These are phyloP conservation scores for Chaetodon trifascialis DNA, from an alignment of 2,113 vertebrate species.

Conservation along the genomic window DNA sequence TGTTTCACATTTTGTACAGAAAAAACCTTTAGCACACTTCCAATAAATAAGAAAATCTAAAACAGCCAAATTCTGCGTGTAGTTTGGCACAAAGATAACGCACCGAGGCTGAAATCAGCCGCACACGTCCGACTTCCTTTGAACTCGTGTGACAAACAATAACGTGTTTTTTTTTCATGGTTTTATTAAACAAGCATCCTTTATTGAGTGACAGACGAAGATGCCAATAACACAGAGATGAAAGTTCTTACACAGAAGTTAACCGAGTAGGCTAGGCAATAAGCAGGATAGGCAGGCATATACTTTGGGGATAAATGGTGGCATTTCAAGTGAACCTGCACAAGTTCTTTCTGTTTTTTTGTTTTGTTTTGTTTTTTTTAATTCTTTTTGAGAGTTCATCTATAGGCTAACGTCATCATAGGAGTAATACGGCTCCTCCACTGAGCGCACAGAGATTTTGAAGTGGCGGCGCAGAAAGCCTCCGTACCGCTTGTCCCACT, in stretches of 20 bases:
- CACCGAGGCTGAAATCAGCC: not conserved
- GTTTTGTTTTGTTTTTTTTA: not conserved
- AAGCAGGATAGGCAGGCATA: slow-evolving; percentile 48
- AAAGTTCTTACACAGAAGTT: slow-evolving; percentile 45
- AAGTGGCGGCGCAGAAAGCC: slow-evolving; percentile 95
- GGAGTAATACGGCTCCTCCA: slow-evolving; percentile 87
- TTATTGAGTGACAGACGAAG: slow-evolving; percentile 67
- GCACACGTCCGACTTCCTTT: slow-evolving; percentile 28
- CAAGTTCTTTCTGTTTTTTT: slow-evolving; percentile 59
- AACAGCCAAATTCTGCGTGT: not conserved
- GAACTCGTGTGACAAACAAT: slow-evolving; percentile 43
- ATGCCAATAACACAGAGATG: slow-evolving; percentile 63
- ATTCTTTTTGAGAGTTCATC: slow-evolving; percentile 17
- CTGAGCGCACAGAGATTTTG: slow-evolving; percentile 91
- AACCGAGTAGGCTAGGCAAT: slow-evolving; percentile 12
- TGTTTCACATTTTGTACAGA: not conserved
- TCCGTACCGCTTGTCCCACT: slow-evolving; percentile 96
- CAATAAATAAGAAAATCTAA: not conserved
- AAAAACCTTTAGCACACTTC: too few species aligned
- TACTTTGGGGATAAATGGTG: slow-evolving; percentile 33
- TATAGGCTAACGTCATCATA: slow-evolving; percentile 87
- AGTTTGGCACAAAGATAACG: not conserved
- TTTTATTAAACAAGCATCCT: slow-evolving; percentile 82
- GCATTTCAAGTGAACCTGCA: slow-evolving; percentile 62
- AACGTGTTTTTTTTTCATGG: slow-evolving; percentile 53